Evolutionary conservation across 2,888 invertebrate species (phyloP).

Genomic region (Macrostomum cliftonense): DNA sequence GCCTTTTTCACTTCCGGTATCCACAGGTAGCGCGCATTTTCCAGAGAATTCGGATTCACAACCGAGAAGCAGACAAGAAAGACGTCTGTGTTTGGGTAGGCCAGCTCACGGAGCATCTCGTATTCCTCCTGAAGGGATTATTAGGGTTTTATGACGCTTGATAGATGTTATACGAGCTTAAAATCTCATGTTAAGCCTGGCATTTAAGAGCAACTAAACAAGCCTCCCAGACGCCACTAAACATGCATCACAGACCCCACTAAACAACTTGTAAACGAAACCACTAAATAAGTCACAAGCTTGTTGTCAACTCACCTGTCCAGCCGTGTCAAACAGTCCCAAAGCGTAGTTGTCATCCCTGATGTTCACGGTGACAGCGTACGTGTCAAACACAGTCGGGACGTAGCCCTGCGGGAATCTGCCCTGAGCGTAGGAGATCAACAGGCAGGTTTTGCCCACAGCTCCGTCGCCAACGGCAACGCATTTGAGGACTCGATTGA

Average conservation of each 20-base stretch:
- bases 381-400: conserved; percentile 69
- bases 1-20: conserved; percentile 98
- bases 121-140: too few relatives aligned
- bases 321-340: conserved; percentile 92
- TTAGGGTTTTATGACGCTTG: too few relatives aligned
- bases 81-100: conserved; percentile 28
- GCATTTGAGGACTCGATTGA: background rate
- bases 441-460: too few relatives aligned
- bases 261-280: too few relatives aligned
- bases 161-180: too few relatives aligned
- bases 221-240: too few relatives aligned
- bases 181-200: too few relatives aligned
- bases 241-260: too few relatives aligned
- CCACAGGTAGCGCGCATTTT: conserved; percentile 51
- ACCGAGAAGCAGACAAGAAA: conserved; percentile 28
- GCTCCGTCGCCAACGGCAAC: too few relatives aligned
- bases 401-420: conserved; percentile 13
- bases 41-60: conserved; percentile 20
- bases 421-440: too few relatives aligned
- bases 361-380: conserved; percentile 96
- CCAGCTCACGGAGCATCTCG: conserved; percentile 23
- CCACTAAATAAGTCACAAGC: too few relatives aligned
- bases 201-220: too few relatives aligned
- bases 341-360: conserved; percentile 96
- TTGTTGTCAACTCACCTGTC: conserved; percentile 62